Evolutionary conservation across 2,888 invertebrate species (phyloP).

Genomic region (Melanchra persicariae): DNA sequence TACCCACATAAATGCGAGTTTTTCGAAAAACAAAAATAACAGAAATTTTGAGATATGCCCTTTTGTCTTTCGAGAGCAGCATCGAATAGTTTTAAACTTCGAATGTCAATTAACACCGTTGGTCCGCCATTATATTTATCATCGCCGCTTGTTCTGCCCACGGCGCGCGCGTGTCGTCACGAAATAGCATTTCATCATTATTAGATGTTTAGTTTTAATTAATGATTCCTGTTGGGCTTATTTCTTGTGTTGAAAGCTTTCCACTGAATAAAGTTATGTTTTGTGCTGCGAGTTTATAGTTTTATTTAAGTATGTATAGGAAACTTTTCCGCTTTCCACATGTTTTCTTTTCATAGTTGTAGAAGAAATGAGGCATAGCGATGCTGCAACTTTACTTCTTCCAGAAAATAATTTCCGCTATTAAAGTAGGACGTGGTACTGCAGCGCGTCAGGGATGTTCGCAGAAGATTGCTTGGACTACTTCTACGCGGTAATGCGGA

Average conservation of each 20-base stretch:
- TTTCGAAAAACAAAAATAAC: too few species aligned
- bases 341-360: not conserved
- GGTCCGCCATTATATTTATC: constrained; percentile 74
- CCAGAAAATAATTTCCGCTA: not conserved
- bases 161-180: constrained; percentile 71
- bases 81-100: constrained; percentile 61
- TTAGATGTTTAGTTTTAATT: constrained; percentile 57
- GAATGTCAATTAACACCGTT: constrained; percentile 81
- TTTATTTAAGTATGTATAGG: too few species aligned
- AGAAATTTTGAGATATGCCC: not conserved
- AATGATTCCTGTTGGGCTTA: constrained; percentile 53
- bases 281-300: constrained; percentile 1
- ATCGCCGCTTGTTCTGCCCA: constrained; percentile 70
- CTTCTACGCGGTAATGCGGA: too few species aligned
- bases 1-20: too few species aligned
- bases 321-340: not conserved
- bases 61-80: not conserved
- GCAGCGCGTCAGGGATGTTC: too few species aligned
- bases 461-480: too few species aligned
- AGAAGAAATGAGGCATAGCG: too few species aligned
- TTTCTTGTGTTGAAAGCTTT: constrained; percentile 45
- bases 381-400: not conserved
- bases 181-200: constrained; percentile 61
- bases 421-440: too few species aligned
- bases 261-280: constrained; percentile 18